Conservation (phyloP, 2,888 invertebrate species). For the Acleris laterana region DNA sequence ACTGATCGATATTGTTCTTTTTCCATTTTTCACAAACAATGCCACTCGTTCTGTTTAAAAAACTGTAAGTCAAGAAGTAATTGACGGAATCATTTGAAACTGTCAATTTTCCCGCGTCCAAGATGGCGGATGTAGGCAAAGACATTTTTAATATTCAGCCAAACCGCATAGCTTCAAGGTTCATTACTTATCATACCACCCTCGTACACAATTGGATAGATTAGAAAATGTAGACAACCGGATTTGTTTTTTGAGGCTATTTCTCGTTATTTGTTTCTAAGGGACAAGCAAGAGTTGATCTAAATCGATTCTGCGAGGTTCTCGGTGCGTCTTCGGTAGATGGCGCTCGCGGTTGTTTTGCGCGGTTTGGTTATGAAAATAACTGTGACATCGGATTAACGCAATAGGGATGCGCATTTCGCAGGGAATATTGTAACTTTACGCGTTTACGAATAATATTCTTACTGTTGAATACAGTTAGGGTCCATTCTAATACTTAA, state of each 20-base stretch:
- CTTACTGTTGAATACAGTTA: too few species aligned
- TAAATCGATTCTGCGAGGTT: neutral
- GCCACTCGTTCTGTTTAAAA: too few species aligned
- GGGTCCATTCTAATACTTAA: too few species aligned
- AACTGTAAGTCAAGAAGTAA: too few species aligned
- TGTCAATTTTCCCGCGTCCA: too few species aligned
- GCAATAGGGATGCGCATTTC: constrained; percentile 5
- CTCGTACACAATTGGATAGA: constrained; percentile 4
- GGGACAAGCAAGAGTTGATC: neutral
- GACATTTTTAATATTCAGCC: too few species aligned
- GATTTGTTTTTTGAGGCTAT: neutral
- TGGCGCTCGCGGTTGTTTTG: constrained; percentile 11
- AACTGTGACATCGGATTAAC: constrained; percentile 15
- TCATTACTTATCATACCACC: too few species aligned
- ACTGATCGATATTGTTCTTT: too few species aligned
- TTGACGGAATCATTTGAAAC: too few species aligned
- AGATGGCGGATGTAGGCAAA: too few species aligned
- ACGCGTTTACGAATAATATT: neutral
- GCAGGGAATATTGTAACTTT: neutral
- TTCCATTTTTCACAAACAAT: too few species aligned
- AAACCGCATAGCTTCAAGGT: too few species aligned
- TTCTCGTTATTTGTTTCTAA: neutral
- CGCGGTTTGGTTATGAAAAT: constrained; percentile 10
- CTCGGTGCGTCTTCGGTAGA: neutral
- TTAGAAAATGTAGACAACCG: constrained; percentile 9